Percentiles rank a stretch among this genome's conserved stretches.
Conservation (phyloP, 2,888 invertebrate genomes). For the Xestia sexstrigata region DNA sequence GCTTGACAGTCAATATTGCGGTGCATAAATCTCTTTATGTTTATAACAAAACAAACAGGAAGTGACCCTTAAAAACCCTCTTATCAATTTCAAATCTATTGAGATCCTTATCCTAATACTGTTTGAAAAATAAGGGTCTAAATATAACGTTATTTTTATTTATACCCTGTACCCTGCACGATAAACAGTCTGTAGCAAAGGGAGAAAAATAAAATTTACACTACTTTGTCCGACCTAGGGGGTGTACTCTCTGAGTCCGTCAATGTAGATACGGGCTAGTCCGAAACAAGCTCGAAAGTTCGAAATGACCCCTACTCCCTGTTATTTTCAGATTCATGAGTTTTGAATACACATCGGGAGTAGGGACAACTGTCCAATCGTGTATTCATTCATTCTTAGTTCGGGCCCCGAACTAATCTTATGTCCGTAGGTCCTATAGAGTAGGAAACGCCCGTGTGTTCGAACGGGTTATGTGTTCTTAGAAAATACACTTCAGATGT, state of each 20-base stretch:
- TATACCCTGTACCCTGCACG: constrained; percentile 17
- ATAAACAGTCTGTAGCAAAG: constrained; percentile 1
- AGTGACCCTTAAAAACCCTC: constrained; percentile 46
- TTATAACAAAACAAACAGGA: constrained; percentile 18
- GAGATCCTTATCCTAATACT: constrained; percentile 42
- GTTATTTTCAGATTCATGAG: background rate
- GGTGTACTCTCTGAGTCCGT: background rate
- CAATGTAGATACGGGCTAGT: background rate
- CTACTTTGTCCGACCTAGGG: background rate
- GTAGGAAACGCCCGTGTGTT: too few relatives aligned
- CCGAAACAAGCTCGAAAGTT: background rate
- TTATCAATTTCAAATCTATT: constrained; percentile 61
- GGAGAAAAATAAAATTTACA: background rate
- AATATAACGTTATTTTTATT: constrained; percentile 43
- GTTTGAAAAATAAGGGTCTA: constrained; percentile 54
- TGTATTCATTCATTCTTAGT: background rate
- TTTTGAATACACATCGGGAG: background rate
- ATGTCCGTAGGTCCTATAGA: background rate
- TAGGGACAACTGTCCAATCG: background rate
- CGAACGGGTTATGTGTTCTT: background rate
- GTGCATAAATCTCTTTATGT: constrained; percentile 19
- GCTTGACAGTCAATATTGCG: background rate
- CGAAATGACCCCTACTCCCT: background rate
- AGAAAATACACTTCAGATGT: background rate
- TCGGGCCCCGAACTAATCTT: background rate